Base-by-base conservation (phyloP, 2,797 vertebrate species). In the Thalassophryne amazonica region DNA sequence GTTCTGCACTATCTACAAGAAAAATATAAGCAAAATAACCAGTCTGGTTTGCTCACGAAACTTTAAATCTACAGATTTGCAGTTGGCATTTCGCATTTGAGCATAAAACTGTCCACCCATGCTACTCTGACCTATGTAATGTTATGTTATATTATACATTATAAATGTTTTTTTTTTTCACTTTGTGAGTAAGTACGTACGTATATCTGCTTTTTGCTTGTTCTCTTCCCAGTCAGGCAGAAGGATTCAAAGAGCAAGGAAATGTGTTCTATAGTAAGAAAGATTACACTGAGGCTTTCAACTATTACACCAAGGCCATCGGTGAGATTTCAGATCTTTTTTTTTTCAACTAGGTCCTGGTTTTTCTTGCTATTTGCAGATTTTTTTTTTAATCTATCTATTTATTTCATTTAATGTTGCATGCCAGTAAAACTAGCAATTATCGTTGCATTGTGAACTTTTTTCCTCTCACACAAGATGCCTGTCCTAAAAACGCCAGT, bases 301-400 rank as follows among this genome's bases (percentile, higher is more conserved):
- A 95, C 88, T 97, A 92, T 39, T 98, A 98, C 41, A 97, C 95
- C 22, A 97, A 95, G 90, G 96, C 96, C 80, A 98, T 98, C 70
- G 95, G 96, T 98, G 80, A 94, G 84, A 35, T 54, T 25, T n/a
- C n/a, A n/a, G n/a, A n/a, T n/a, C n/a, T n/a, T n/a, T n/a, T n/a
- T n/a, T n/a, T n/a, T n/a, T n/a, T n/a, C n/a, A n/a, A n/a, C n/a
- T n/a, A n/a, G n/a, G n/a, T n/a, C n/a, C n/a, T n/a, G n/a, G n/a
- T n/a, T n/a, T n/a, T n/a, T n/a, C n/a, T n/a, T n/a, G n/a, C n/a
- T n/a, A n/a, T n/a, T n/a, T n/a, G n/a, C n/a, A n/a, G n/a, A n/a
- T n/a, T n/a, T n/a, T n/a, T n/a, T n/a, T n/a, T n/a, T n/a, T n/a
- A n/a, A n/a, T n/a, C n/a, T n/a, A n/a, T n/a, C n/a, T n/a, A n/a